Evolutionary conservation across 2,113 vertebrate genomes (phyloP).

Genomic region (Puntigrus tetrazona): DNA sequence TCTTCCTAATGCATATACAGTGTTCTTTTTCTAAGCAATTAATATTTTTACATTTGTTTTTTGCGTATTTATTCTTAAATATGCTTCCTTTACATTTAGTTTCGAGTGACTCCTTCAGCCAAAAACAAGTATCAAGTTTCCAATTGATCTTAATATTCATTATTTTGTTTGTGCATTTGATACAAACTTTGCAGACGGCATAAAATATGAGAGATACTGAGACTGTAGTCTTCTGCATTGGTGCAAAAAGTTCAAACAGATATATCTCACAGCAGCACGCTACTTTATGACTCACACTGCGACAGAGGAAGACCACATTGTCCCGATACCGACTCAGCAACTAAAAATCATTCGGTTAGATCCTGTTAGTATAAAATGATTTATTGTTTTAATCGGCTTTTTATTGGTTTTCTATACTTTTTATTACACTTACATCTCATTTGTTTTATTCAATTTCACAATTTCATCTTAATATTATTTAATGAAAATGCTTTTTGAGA

Average conservation of each 20-base stretch:
- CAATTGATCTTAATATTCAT: neutral
- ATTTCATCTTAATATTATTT: no score
- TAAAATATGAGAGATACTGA: neutral
- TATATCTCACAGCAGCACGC: neutral
- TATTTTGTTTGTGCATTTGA: neutral
- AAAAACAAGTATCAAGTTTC: neutral
- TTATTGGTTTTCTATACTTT: neutral
- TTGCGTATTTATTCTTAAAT: neutral
- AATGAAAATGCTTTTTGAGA: no score
- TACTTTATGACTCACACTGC: slow-evolving; percentile 27
- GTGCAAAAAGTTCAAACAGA: neutral
- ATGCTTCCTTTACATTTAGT: neutral
- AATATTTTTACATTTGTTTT: neutral
- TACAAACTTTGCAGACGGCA: neutral
- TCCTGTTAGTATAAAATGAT: no score
- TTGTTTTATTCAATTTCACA: no score
- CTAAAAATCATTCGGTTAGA: no score
- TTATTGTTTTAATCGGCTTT: no score
- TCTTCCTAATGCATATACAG: neutral
- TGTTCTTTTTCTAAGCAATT: neutral
- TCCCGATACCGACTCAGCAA: neutral
- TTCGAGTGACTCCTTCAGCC: neutral
- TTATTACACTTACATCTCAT: neutral
- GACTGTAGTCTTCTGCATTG: neutral
- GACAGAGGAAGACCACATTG: neutral